phyloP scores from a whole-genome alignment of 2,797 vertebrate genomes.

The Scomberomorus guttatus region DNA sequence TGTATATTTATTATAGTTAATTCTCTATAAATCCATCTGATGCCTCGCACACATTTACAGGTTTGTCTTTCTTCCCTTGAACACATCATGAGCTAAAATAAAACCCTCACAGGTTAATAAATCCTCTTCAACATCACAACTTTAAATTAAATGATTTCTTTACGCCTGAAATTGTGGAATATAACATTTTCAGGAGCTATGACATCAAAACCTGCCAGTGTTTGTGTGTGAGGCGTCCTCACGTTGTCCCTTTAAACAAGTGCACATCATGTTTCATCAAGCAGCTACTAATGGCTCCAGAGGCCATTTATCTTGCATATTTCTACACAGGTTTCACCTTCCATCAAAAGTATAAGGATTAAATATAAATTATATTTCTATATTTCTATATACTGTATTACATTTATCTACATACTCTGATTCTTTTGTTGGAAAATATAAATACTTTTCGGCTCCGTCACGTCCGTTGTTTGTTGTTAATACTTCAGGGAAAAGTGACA shows the following conservation, averaged over 20 bases:
- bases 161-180: neutral
- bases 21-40: conserved; percentile 42
- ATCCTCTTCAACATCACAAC: neutral
- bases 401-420: conserved; percentile 45
- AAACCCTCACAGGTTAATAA: neutral
- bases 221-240: conserved; percentile 1
- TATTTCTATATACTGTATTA: conserved; percentile 37
- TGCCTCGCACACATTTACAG: neutral
- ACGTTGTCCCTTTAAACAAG: neutral
- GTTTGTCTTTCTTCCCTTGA: neutral
- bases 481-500: neutral
- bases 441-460: neutral
- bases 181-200: neutral
- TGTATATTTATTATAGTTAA: conserved; percentile 47
- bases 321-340: conserved; percentile 44
- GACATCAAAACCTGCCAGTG: neutral
- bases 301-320: conserved; percentile 56
- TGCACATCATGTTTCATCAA: conserved; percentile 11
- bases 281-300: conserved; percentile 40
- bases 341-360: conserved; percentile 32
- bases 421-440: conserved; percentile 43
- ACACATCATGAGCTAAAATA: neutral
- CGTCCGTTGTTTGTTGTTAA: neutral
- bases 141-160: neutral
- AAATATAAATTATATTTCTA: conserved; percentile 58